Percentiles rank a stretch among this genome's conserved stretches.
Evolutionary conservation across 2,888 invertebrate species (phyloP).

Genomic region (Phyto melanocephala): DNA sequence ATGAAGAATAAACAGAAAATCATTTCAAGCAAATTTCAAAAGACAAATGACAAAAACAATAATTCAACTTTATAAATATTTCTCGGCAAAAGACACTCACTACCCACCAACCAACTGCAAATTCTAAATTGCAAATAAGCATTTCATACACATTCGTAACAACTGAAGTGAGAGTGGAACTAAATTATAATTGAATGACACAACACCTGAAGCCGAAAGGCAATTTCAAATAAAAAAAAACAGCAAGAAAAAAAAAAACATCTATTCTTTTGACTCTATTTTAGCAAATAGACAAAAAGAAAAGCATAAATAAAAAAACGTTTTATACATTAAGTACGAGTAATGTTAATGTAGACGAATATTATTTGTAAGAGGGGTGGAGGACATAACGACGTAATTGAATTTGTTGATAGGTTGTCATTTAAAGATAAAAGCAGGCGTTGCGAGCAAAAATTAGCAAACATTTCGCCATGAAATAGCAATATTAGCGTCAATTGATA

Average conservation of each 20-base stretch:
- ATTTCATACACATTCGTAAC: conserved; percentile 41
- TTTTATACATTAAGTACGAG: not conserved
- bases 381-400: conserved; percentile 62
- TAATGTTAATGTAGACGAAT: conserved; percentile 69
- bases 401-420: conserved; percentile 64
- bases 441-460: conserved; percentile 41
- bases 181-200: conserved; percentile 75
- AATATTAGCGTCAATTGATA: conserved; percentile 33
- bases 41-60: conserved; percentile 60
- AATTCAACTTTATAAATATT: conserved; percentile 18
- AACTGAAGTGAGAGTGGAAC: conserved; percentile 52
- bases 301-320: conserved; percentile 22
- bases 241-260: not conserved
- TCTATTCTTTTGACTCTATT: conserved; percentile 3
- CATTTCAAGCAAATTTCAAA: conserved; percentile 25
- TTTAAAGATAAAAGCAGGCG: conserved; percentile 61
- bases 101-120: conserved; percentile 45
- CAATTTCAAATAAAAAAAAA: conserved; percentile 24
- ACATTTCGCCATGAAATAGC: conserved; percentile 38
- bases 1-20: conserved; percentile 14
- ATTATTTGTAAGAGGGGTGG: conserved; percentile 27
- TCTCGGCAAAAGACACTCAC: conserved; percentile 31
- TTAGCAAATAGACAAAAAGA: conserved; percentile 23
- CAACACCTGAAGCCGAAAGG: conserved; percentile 72
- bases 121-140: conserved; percentile 53